These are phyloP conservation scores for Agelastica alni DNA, from an alignment of 2,888 invertebrate genomes.

Conservation along the genomic window DNA sequence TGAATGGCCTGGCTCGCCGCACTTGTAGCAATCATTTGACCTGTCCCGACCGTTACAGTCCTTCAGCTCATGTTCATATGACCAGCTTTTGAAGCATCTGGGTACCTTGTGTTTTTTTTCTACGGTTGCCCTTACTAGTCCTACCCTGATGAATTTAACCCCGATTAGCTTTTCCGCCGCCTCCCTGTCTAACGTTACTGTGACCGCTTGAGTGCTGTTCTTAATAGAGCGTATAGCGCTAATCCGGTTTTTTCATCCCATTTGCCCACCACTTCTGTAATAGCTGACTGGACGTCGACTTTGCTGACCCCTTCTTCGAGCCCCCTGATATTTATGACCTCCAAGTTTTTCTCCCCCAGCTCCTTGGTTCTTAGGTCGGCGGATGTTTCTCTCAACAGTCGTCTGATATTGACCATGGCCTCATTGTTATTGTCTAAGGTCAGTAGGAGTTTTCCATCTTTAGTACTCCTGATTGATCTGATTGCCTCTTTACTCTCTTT, in stretches of 20 bases:
- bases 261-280: background rate
- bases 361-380: background rate
- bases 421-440: slow-evolving; percentile 2
- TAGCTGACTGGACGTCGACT: background rate
- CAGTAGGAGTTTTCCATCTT: slow-evolving; percentile 9
- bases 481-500: background rate
- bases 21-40: slow-evolving; percentile 4
- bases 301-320: background rate
- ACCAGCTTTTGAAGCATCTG: slow-evolving; percentile 12
- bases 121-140: background rate
- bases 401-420: background rate
- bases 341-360: background rate
- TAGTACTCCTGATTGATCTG: slow-evolving; percentile 9
- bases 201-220: background rate
- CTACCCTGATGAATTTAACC: background rate
- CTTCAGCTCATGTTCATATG: slow-evolving; percentile 3
- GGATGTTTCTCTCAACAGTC: background rate
- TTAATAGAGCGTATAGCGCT: background rate
- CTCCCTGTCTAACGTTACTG: background rate
- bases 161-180: background rate
- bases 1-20: slow-evolving; percentile 3
- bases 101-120: background rate
- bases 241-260: background rate
- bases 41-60: slow-evolving; percentile 10
- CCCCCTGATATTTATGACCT: slow-evolving; percentile 7